A percentile compares a stretch with the other conserved stretches of the same genome.
Conservation (phyloP, 2,113 vertebrate genomes). For the Boleophthalmus pectinirostris region DNA sequence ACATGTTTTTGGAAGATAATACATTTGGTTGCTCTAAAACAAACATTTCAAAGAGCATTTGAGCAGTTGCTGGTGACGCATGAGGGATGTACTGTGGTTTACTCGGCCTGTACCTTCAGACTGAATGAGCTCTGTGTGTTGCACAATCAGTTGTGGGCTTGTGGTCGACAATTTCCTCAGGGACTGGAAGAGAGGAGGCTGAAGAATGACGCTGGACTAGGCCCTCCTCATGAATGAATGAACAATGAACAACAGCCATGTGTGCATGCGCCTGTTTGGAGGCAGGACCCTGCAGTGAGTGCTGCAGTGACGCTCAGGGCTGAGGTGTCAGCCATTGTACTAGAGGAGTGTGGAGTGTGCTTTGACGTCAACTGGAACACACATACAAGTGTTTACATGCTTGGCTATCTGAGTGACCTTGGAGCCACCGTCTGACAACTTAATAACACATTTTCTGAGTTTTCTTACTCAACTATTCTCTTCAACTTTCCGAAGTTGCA, state of each 20-base stretch:
- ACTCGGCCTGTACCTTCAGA: slow-evolving; percentile 44
- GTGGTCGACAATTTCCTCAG: slow-evolving; percentile 57
- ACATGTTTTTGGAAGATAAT: neutral
- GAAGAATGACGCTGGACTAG: slow-evolving; percentile 67
- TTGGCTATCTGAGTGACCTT: slow-evolving; percentile 20
- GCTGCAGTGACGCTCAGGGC: slow-evolving; percentile 39
- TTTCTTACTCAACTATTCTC: neutral
- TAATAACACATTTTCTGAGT: neutral
- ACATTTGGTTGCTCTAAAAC: slow-evolving; percentile 38
- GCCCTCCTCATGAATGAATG: slow-evolving; percentile 76
- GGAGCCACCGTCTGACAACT: neutral
- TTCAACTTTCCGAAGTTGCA: neutral
- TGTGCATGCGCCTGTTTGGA: slow-evolving; percentile 44
- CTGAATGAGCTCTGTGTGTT: slow-evolving; percentile 74
- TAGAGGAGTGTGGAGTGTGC: slow-evolving; percentile 15
- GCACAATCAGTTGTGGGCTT: slow-evolving; percentile 68
- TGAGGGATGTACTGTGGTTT: slow-evolving; percentile 47
- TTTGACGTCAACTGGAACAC: slow-evolving; percentile 53
- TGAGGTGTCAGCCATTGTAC: slow-evolving; percentile 25
- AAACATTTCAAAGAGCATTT: slow-evolving; percentile 30
- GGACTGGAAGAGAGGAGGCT: slow-evolving; percentile 64
- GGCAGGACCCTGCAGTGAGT: slow-evolving; percentile 25
- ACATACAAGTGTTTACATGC: slow-evolving; percentile 35
- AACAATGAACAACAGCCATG: slow-evolving; percentile 75
- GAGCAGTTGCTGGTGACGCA: slow-evolving; percentile 43